These are phyloP conservation scores for Indri indri DNA, from an alignment of 2,113 vertebrate species.

Conservation along the genomic window DNA sequence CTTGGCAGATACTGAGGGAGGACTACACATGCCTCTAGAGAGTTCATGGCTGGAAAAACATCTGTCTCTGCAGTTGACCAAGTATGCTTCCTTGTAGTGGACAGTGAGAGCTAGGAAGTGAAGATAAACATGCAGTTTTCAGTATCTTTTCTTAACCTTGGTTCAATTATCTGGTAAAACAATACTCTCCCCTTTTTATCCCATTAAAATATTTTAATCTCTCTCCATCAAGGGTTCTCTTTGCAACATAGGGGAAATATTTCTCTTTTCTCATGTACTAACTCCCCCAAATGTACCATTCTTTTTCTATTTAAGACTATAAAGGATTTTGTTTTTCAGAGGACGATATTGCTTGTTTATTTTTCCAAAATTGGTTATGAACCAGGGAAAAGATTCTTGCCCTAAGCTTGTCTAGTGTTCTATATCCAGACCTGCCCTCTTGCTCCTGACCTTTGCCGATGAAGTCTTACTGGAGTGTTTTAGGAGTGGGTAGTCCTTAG, in stretches of 20 bases:
- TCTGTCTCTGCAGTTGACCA: neutral
- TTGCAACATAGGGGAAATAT: neutral
- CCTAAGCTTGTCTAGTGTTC: neutral
- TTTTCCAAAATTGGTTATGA: conserved; percentile 13
- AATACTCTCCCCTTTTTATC: neutral
- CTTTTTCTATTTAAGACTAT: neutral
- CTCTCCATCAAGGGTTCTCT: neutral
- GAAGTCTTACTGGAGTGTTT: neutral
- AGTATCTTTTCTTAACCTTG: neutral
- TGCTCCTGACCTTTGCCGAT: neutral
- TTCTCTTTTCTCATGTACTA: conserved; percentile 1
- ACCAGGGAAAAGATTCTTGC: neutral
- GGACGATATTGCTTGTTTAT: neutral
- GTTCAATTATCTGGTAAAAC: conserved; percentile 9
- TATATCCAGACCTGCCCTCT: neutral
- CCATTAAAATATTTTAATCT: conserved; percentile 39
- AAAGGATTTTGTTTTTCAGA: conserved; percentile 44
- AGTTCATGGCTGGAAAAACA: neutral
- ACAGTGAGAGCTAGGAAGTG: neutral
- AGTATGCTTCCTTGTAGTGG: neutral
- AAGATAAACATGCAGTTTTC: neutral
- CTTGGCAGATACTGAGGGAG: neutral
- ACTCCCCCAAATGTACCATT: neutral
- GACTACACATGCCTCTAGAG: neutral
- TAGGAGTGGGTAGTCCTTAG: neutral